Conservation (phyloP, 2,888 invertebrate species). For the Anticlea derivata region DNA sequence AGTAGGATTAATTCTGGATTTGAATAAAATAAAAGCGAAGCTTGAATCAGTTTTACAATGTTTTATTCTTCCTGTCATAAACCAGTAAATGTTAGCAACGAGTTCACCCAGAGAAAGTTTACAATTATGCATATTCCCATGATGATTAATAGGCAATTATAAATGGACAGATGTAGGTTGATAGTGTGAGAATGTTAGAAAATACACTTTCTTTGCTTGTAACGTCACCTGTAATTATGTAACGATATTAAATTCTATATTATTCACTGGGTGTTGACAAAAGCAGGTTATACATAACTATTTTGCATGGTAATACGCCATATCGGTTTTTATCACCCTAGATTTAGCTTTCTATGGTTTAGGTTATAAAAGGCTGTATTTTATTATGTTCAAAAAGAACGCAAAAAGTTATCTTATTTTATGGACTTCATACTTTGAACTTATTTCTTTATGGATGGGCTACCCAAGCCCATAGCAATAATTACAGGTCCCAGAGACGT, state of each 20-base stretch:
- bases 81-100: constrained; percentile 14
- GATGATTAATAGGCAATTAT: constrained; percentile 28
- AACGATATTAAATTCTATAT: background rate
- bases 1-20: background rate
- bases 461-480: too few species aligned
- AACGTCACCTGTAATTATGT: constrained; percentile 9
- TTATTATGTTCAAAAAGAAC: background rate
- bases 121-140: constrained; percentile 33
- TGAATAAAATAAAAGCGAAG: background rate
- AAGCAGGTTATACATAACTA: too few species aligned
- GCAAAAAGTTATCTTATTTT: background rate
- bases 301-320: constrained; percentile 25
- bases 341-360: background rate
- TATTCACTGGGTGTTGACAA: too few species aligned
- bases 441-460: background rate
- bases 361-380: background rate
- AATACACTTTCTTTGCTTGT: constrained; percentile 18
- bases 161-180: constrained; percentile 32
- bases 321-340: background rate
- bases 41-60: constrained; percentile 4
- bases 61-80: constrained; percentile 23
- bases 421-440: constrained; percentile 8
- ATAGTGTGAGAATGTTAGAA: constrained; percentile 23
- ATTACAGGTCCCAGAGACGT: too few species aligned
- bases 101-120: constrained; percentile 30